A percentile compares a stretch with the other conserved stretches of the same genome.
Conservation (phyloP, 2,797 vertebrate genomes). For the Vultur gryphus region DNA sequence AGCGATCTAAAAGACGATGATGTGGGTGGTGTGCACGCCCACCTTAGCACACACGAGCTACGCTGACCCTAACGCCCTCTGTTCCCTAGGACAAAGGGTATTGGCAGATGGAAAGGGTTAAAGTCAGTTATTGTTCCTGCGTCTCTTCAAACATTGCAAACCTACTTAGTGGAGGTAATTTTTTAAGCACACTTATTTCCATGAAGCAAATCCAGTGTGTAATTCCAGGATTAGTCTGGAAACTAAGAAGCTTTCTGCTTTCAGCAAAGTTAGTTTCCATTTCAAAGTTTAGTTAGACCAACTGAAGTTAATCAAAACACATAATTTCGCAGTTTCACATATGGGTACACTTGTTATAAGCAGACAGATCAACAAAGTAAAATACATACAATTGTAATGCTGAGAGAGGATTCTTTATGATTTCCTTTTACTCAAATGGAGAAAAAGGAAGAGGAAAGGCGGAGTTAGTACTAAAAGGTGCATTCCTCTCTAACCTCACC, state of each 20-base stretch:
- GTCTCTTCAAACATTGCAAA: background rate
- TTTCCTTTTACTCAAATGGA: background rate
- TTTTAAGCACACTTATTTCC: conserved; percentile 34
- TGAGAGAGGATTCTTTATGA: background rate
- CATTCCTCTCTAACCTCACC: background rate
- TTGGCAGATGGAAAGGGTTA: background rate
- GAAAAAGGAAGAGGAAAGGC: background rate
- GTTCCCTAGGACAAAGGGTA: background rate
- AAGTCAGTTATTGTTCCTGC: background rate
- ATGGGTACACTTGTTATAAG: background rate
- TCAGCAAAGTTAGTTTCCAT: conserved; percentile 39
- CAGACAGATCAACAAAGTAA: background rate
- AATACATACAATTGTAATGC: background rate
- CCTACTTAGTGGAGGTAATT: background rate
- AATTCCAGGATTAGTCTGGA: conserved; percentile 46
- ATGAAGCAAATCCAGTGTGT: conserved; percentile 39
- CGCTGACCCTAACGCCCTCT: background rate
- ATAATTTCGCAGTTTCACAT: background rate
- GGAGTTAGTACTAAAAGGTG: background rate
- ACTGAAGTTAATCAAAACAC: conserved; percentile 10
- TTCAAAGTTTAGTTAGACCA: conserved; percentile 41
- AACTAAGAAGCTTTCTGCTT: conserved; percentile 42
- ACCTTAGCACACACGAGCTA: accelerated
- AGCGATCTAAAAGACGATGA: accelerated
- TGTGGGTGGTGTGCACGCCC: background rate